Evolutionary conservation across 64 coral and sea anemone genomes (phyloP).

Genomic region (Stichodactyla helianthus): DNA sequence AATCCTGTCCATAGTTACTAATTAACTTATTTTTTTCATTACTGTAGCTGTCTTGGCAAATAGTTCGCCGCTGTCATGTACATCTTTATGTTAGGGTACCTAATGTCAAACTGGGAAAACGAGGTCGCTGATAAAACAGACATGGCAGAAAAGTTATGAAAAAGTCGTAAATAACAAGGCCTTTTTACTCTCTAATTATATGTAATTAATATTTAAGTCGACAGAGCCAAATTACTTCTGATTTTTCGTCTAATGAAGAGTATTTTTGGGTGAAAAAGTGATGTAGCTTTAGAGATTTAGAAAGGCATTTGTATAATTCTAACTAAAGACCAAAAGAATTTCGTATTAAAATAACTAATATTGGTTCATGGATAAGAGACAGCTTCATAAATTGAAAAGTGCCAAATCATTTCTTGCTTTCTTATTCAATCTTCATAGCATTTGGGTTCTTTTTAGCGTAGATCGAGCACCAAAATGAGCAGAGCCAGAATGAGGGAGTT

Average conservation of each 20-base stretch:
- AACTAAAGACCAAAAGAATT: not conserved
- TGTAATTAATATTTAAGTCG: not conserved
- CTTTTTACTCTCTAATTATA: not conserved
- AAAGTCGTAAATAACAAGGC: not conserved
- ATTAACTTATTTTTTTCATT: constrained; percentile 5
- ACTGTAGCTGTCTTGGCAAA: not conserved
- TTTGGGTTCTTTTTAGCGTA: not conserved
- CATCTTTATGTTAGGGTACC: not conserved
- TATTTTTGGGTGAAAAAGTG: not conserved
- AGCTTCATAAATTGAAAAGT: not conserved
- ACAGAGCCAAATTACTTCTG: not conserved
- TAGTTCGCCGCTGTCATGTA: not conserved
- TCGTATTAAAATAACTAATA: not conserved
- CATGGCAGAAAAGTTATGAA: not conserved
- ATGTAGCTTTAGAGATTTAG: not conserved
- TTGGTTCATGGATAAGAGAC: not conserved
- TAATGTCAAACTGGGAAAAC: not conserved
- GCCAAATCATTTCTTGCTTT: not conserved
- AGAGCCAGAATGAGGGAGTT: not conserved
- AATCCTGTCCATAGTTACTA: not conserved
- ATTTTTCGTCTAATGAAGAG: not conserved
- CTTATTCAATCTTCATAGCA: not conserved
- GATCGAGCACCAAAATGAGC: not conserved
- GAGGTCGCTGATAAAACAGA: not conserved
- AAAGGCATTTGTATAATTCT: not conserved